A percentile compares a stretch with the other conserved stretches of the same genome.
These are phyloP conservation scores for Caenorhabditis drosophilae DNA, from an alignment of 2,888 invertebrate genomes.

Conservation along the genomic window DNA sequence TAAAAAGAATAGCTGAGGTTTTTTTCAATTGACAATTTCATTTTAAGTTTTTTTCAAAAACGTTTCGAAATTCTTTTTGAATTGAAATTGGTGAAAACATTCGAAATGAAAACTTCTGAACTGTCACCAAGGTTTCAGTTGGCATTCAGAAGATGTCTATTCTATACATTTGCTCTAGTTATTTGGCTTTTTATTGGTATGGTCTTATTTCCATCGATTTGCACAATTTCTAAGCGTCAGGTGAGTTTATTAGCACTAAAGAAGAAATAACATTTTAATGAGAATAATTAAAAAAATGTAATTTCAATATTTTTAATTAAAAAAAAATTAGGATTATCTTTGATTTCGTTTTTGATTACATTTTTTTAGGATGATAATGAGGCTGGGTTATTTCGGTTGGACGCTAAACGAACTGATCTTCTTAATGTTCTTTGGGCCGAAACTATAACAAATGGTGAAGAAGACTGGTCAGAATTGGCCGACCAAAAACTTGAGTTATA, in stretches of 20 bases:
- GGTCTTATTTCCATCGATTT: conserved; percentile 42
- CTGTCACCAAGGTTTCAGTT: conserved; percentile 60
- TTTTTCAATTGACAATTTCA: too few species aligned
- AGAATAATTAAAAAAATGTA: too few species aligned
- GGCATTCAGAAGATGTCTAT: conserved; percentile 58
- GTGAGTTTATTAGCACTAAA: conserved; percentile 6
- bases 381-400: conserved; percentile 44
- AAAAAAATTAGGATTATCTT: conserved; percentile 3
- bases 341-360: neutral
- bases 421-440: conserved; percentile 66
- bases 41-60: too few species aligned
- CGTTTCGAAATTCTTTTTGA: too few species aligned
- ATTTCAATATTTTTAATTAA: too few species aligned
- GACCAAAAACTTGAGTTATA: conserved; percentile 66
- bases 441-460: conserved; percentile 60
- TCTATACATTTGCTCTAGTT: conserved; percentile 53
- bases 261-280: neutral
- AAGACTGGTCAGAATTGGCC: conserved; percentile 64
- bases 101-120: conserved; percentile 37
- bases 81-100: too few species aligned
- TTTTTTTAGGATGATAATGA: conserved; percentile 25
- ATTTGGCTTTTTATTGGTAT: conserved; percentile 58
- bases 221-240: conserved; percentile 19
- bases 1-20: too few species aligned
- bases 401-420: conserved; percentile 61